Conservation (phyloP, 2,113 vertebrate genomes). For the Coturnix japonica region DNA sequence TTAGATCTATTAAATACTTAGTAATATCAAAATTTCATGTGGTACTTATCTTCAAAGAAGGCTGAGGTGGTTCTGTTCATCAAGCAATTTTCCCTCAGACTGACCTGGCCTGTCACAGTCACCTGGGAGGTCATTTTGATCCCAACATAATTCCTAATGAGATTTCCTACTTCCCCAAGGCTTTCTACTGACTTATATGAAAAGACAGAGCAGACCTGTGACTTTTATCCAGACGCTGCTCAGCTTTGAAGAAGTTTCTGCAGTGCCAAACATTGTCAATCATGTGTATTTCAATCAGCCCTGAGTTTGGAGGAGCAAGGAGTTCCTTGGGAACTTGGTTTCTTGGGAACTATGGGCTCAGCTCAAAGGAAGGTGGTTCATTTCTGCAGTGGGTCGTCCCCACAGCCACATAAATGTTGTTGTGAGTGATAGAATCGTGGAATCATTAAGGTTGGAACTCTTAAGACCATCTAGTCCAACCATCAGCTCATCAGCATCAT, state of each 20-base stretch:
- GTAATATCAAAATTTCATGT: constrained; percentile 48
- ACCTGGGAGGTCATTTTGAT: background rate
- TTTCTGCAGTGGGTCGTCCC: background rate
- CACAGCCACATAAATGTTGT: background rate
- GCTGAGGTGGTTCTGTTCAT: background rate
- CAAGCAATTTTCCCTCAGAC: background rate
- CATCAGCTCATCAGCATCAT: no score
- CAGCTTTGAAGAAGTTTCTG: constrained; percentile 14
- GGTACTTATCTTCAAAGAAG: background rate
- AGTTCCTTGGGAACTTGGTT: background rate
- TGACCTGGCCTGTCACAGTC: constrained; percentile 11
- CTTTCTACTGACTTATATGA: background rate
- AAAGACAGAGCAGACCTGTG: background rate
- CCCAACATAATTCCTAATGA: constrained; percentile 41
- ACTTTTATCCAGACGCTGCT: background rate
- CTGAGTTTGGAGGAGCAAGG: background rate
- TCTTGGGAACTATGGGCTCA: background rate
- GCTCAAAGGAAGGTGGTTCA: background rate
- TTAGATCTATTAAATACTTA: constrained; percentile 56
- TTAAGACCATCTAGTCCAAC: no score
- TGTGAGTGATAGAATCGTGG: background rate
- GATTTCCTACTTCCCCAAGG: background rate
- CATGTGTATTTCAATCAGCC: background rate
- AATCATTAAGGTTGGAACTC: no score
- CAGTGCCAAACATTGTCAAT: background rate